Evolutionary conservation across 2,888 invertebrate species (phyloP), one percentile per base, ranked within the genome.

Genomic region (Crioceris asparagi): DNA sequence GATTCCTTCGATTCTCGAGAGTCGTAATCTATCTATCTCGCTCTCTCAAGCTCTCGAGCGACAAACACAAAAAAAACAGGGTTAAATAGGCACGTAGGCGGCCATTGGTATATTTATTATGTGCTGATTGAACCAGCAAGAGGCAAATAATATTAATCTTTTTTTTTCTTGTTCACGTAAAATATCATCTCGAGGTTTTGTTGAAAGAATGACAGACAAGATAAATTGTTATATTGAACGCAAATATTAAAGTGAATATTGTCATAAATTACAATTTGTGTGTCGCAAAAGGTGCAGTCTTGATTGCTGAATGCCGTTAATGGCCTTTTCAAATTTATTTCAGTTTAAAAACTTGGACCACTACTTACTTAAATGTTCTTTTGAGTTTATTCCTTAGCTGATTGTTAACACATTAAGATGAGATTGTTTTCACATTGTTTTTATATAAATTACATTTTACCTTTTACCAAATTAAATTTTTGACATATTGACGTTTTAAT

Each of bases 71-170:
- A 21, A 7, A 10, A 21, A 21, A 21, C 6, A 10, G 10, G 21
- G 21, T 6, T 21, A 21, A 10, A 6, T 10, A 10, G 21, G 10
- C 10, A 21, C 38, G 47, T 45, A 33, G 47, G 47, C 38, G 49
- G 41, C n/a, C n/a, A n/a, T n/a, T n/a, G n/a, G 46, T 45, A 37
- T 44, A 49, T 52, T 51, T 51, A 52, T 52, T 51, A 49, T 50
- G 47, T 46, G 49, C 43, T 46, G 51, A 51, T 52, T 49, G 46
- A 50, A 46, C 45, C 46, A 42, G 50, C 40, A 35, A 48, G 42
- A 43, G 41, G 40, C 36, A n/a, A n/a, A n/a, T 40, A 32, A 47
- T 47, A 50, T 50, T 47, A 44, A 47, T 50, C 47, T 45, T 44
- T 43, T 38, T n/a, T n/a, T n/a, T n/a, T n/a, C 27, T 15, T 27